A percentile compares a stretch with the other conserved stretches of the same genome.
Evolutionary conservation across 2,113 vertebrate species (phyloP).

Genomic region (Ptyas mucosa): DNA sequence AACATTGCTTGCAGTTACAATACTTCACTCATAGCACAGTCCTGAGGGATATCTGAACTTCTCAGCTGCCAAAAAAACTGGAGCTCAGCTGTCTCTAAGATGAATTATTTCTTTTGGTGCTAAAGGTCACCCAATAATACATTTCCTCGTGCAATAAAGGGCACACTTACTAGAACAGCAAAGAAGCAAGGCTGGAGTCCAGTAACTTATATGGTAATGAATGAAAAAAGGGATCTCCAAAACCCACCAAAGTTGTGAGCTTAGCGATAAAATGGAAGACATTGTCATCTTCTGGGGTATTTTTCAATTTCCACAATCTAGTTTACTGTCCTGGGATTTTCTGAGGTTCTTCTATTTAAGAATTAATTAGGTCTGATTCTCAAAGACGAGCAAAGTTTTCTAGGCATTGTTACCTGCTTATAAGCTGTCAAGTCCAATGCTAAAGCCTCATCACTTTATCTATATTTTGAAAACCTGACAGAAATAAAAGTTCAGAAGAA

Average conservation of each 20-base stretch:
- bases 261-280: not conserved
- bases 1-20: slow-evolving; percentile 41
- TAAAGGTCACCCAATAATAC: slow-evolving; percentile 28
- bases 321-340: not conserved
- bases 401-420: not conserved
- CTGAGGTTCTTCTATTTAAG: not conserved
- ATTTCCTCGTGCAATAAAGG: not conserved
- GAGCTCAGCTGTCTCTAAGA: slow-evolving; percentile 6
- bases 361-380: not conserved
- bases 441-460: not conserved
- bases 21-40: slow-evolving; percentile 13
- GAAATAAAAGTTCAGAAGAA: not conserved
- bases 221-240: not conserved
- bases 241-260: not conserved
- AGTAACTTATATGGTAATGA: not conserved
- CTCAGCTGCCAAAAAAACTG: slow-evolving; percentile 15
- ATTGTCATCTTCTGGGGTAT: not conserved
- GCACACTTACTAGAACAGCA: not conserved
- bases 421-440: not conserved
- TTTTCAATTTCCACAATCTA: not conserved
- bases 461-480: not conserved
- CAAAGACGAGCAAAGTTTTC: not conserved
- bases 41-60: slow-evolving; percentile 51
- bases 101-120: slow-evolving; percentile 23
- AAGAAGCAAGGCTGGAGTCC: not conserved